Base-by-base conservation (phyloP, 2,113 vertebrate species). In the Callipepla squamata region DNA sequence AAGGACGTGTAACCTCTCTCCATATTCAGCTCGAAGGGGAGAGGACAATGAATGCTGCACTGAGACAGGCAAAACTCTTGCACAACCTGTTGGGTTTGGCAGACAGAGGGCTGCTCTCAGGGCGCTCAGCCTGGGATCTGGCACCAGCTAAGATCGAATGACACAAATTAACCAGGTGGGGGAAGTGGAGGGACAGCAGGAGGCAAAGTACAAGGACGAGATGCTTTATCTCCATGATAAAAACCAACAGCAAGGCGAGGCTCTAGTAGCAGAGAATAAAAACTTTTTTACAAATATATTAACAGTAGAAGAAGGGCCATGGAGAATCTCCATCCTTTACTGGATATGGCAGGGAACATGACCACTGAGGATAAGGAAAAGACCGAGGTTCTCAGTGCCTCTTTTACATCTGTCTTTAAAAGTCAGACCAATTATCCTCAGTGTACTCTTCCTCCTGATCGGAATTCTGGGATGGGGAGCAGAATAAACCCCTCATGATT, bases 151-250 rank as follows among this genome's bases (percentile, higher is more conserved):
- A 59, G 53, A 65, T 61, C 92, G 89, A 69, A 58, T 42, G 36
- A 58, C 77, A 90, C 48, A 76, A 45, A 89, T 8, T 6, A 88
- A 59, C 63, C 73, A 83, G 92, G 51, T 3, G 25, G 12, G 9
- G 67, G 76, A 94, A 61, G 55, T 20, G 13, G 61, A 83, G 51
- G 77, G 78, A 26, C 21, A 88, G 51, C 82, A 93, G 80, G 72
- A 89, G 45, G 53, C 92, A 95, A 96, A 95, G 95, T 92, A 84
- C 88, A 63, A 94, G 93, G 93, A 93, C 8, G 3, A 86, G 53
- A 40, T 51, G 30, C 44, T 38, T 90, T 81, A 92, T 89, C 62
- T 75, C 53, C 26, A 12, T 0, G 0, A 63, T 72, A 62, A 61
- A 38, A 62, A 26, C 25, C 23, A 14, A 3, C 57, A 58, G 44